A percentile compares a stretch with the other conserved stretches of the same genome.
Evolutionary conservation across 1,140 invertebrate species (phyloP).

Genomic region (Elysia chlorotica): DNA sequence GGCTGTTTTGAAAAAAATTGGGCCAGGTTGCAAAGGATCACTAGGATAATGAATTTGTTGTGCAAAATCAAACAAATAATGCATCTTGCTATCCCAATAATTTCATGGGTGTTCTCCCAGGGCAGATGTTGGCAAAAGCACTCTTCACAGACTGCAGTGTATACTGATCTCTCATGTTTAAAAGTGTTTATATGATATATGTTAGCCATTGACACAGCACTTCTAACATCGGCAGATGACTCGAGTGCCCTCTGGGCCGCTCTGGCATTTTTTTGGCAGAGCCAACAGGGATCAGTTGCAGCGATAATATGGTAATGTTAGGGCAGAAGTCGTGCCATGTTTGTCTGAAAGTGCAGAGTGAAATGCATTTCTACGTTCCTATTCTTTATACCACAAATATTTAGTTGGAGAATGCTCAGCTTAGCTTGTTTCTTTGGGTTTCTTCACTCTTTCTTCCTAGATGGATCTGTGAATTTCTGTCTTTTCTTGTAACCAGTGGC

Average conservation of each 20-base stretch:
- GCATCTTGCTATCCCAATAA: background rate
- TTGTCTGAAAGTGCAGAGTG: background rate
- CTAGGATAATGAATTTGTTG: background rate
- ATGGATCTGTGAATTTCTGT: too few species aligned
- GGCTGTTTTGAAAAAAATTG: background rate
- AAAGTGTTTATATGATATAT: background rate
- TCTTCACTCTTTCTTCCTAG: too few species aligned
- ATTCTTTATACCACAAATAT: too few species aligned
- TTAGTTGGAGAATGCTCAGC: too few species aligned
- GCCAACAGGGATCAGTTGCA: constrained; percentile 1
- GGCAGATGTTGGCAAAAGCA: too few species aligned
- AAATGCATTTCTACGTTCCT: too few species aligned
- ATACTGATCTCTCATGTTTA: background rate
- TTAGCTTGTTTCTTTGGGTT: too few species aligned
- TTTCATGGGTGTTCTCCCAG: background rate
- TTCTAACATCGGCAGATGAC: background rate
- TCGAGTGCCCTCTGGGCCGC: background rate
- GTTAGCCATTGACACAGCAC: background rate
- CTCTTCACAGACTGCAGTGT: too few species aligned
- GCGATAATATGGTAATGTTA: background rate
- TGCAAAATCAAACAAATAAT: background rate
- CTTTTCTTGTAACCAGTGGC: too few species aligned
- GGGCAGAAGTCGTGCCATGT: background rate
- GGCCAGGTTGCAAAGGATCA: background rate
- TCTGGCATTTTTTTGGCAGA: background rate